These are phyloP conservation scores for Indicator maculatus DNA, from an alignment of 2,113 vertebrate species.

Conservation along the genomic window DNA sequence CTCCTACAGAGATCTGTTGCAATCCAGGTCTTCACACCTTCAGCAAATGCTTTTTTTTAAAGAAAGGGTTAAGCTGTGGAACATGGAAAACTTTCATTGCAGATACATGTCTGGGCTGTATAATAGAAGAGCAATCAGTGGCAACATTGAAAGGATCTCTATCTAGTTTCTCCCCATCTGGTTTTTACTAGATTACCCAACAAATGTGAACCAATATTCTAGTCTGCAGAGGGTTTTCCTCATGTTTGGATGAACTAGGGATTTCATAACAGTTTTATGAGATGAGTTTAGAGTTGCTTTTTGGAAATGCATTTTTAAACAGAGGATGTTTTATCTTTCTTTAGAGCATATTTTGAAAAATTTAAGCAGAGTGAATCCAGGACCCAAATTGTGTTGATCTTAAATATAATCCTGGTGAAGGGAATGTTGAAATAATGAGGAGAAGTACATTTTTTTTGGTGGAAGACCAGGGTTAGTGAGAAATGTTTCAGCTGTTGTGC, in stretches of 20 bases:
- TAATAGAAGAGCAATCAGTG: not conserved
- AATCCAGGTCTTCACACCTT: not conserved
- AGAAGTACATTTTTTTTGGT: not conserved
- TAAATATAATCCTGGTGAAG: conserved; percentile 13
- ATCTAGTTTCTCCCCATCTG: not conserved
- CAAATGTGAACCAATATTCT: not conserved
- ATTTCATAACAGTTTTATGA: conserved; percentile 47
- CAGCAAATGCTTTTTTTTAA: not conserved
- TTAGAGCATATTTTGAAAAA: conserved; percentile 28
- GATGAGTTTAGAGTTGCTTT: conserved; percentile 19
- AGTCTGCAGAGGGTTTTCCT: not conserved
- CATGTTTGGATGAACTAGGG: not conserved
- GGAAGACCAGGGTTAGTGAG: conserved; percentile 13
- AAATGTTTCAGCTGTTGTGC: conserved; percentile 29
- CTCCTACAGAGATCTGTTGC: not conserved
- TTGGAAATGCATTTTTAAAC: conserved; percentile 51
- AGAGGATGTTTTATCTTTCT: conserved; percentile 54
- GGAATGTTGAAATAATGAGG: conserved; percentile 19
- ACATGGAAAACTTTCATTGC: not conserved
- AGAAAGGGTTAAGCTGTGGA: not conserved
- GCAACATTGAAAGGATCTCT: not conserved
- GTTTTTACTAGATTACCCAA: conserved; percentile 52
- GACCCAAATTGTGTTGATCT: conserved; percentile 19
- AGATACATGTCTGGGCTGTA: not conserved
- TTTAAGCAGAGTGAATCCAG: not conserved